Conservation (phyloP, 2,888 invertebrate species). For the Agapostemon virescens region DNA sequence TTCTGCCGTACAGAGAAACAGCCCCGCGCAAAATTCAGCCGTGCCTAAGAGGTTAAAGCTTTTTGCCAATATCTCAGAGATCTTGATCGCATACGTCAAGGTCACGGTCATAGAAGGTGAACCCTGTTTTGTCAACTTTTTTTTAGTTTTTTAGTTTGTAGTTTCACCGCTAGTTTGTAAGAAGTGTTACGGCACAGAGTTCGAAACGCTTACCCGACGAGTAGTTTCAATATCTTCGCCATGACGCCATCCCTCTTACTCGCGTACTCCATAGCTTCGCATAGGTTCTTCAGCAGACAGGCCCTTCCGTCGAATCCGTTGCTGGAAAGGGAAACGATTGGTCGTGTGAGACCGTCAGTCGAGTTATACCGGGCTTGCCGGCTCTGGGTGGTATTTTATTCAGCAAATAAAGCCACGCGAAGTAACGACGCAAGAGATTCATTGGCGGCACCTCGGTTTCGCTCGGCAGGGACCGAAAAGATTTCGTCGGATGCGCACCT, state of each 20-base stretch:
- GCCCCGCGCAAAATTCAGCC: no score
- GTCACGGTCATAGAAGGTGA: no score
- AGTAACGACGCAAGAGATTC: neutral
- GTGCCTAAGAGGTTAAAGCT: no score
- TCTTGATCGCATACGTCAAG: no score
- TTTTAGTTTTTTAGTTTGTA: no score
- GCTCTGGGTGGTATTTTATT: slow-evolving; percentile 3
- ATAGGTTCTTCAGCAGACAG: slow-evolving; percentile 86
- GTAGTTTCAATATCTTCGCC: slow-evolving; percentile 74
- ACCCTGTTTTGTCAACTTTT: no score
- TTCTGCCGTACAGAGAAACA: no score
- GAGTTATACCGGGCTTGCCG: neutral
- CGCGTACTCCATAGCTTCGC: slow-evolving; percentile 84
- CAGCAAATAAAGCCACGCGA: slow-evolving; percentile 4
- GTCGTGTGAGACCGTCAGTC: neutral
- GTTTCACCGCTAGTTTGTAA: no score
- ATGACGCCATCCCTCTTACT: slow-evolving; percentile 70
- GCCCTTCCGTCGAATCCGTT: slow-evolving; percentile 84
- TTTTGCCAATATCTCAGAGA: no score
- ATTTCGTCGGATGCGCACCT: neutral
- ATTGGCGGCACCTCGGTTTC: neutral
- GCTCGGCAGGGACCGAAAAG: neutral
- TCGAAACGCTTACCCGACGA: slow-evolving; percentile 58
- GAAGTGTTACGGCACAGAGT: no score
- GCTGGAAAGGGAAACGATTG: slow-evolving; percentile 80